phyloP scores from a whole-genome alignment of 2,888 invertebrate species.

The Pemphredon lugubris region DNA sequence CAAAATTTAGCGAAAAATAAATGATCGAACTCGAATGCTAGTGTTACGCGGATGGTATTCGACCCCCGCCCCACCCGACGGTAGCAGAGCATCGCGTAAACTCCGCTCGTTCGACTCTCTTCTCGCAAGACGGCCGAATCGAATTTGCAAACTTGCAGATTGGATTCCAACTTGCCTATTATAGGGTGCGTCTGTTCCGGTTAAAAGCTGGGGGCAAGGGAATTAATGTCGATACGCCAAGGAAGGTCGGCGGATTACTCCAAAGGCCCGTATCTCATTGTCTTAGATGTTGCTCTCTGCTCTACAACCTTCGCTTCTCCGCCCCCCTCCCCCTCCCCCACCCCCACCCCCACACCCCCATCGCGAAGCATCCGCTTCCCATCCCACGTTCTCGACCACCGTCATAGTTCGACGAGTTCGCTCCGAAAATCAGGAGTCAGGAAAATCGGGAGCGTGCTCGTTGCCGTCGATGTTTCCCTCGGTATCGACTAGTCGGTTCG shows the following conservation, averaged over 20 bases:
- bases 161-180: slow-evolving; percentile 82
- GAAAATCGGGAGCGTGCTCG: neutral
- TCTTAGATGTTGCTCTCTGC: slow-evolving; percentile 70
- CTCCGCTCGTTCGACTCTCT: slow-evolving; percentile 61
- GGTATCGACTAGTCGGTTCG: neutral
- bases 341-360: too few species aligned
- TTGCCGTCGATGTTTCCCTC: slow-evolving; percentile 4
- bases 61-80: too few species aligned
- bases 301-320: slow-evolving; percentile 37
- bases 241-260: slow-evolving; percentile 79
- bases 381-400: slow-evolving; percentile 13
- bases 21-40: neutral
- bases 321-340: too few species aligned
- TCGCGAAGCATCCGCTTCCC: too few species aligned
- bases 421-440: too few species aligned
- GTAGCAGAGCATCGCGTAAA: slow-evolving; percentile 24
- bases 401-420: slow-evolving; percentile 49
- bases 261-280: slow-evolving; percentile 74
- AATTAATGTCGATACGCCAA: slow-evolving; percentile 81
- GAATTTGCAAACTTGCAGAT: slow-evolving; percentile 82
- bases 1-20: neutral
- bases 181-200: slow-evolving; percentile 81
- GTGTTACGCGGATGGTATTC: too few species aligned
- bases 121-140: slow-evolving; percentile 79
- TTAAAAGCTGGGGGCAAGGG: slow-evolving; percentile 80